Percentiles rank a stretch among this genome's conserved stretches.
phyloP scores from a whole-genome alignment of 2,113 vertebrate species.

The Onychorhynchus coronatus region DNA sequence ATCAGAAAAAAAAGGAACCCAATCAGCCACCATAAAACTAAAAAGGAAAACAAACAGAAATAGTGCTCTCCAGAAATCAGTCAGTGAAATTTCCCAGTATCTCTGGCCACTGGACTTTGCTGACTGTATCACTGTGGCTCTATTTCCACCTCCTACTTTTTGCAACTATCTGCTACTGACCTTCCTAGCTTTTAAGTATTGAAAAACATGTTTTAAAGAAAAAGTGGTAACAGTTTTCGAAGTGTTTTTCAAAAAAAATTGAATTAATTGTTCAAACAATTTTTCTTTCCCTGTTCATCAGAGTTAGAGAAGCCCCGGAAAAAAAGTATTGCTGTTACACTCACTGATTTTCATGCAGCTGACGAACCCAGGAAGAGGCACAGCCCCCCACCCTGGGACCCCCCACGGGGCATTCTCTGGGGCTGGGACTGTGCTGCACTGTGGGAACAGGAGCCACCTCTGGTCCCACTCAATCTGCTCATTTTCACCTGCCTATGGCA shows the following conservation, averaged over 20 bases:
- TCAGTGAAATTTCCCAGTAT: background rate
- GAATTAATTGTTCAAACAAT: background rate
- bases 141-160: background rate
- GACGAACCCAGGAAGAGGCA: background rate
- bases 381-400: no score
- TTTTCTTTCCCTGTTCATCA: background rate
- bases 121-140: background rate
- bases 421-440: background rate
- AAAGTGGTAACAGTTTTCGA: background rate
- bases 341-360: background rate
- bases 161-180: background rate
- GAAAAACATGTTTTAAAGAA: background rate
- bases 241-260: background rate
- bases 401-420: background rate
- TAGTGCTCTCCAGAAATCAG: background rate
- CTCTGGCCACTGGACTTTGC: background rate
- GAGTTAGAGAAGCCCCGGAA: background rate
- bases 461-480: background rate
- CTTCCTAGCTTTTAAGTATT: background rate
- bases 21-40: background rate
- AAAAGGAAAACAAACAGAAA: background rate
- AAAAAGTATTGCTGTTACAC: background rate
- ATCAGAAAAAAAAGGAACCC: background rate
- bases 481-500: background rate
- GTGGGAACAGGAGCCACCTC: fast-evolving